Percentiles rank a stretch among this genome's conserved stretches.
Conservation (phyloP, 2,113 vertebrate genomes). For the Cinclus mexicanus region DNA sequence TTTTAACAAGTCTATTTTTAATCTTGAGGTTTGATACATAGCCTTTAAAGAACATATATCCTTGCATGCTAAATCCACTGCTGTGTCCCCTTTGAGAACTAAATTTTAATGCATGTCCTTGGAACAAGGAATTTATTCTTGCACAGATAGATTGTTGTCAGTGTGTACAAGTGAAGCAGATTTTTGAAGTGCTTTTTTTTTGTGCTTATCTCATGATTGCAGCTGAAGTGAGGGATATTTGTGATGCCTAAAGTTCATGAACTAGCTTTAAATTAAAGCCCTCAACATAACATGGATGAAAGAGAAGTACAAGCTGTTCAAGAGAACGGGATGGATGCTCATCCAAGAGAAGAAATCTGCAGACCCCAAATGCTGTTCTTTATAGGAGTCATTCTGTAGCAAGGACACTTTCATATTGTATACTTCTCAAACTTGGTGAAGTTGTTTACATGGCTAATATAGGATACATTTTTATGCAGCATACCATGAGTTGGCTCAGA, state of each 20-base stretch:
- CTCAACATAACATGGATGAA: not conserved
- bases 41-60: not conserved
- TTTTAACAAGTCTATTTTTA: conserved; percentile 22
- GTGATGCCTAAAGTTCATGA: not conserved
- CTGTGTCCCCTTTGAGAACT: not conserved
- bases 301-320: not conserved
- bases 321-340: not conserved
- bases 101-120: not conserved
- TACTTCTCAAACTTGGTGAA: not conserved
- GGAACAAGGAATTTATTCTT: conserved; percentile 6
- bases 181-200: not conserved
- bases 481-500: not conserved
- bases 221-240: conserved; percentile 17
- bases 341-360: not conserved
- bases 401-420: not conserved
- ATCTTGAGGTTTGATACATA: not conserved
- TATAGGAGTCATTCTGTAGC: not conserved
- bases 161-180: not conserved
- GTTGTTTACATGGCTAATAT: not conserved
- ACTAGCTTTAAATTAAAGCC: not conserved
- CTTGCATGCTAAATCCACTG: not conserved
- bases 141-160: not conserved
- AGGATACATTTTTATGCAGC: not conserved
- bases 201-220: not conserved
- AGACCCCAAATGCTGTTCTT: not conserved